A percentile compares a stretch with the other conserved stretches of the same genome.
phyloP scores from a whole-genome alignment of 2,113 vertebrate species.

The Oncorhynchus kisutch region DNA sequence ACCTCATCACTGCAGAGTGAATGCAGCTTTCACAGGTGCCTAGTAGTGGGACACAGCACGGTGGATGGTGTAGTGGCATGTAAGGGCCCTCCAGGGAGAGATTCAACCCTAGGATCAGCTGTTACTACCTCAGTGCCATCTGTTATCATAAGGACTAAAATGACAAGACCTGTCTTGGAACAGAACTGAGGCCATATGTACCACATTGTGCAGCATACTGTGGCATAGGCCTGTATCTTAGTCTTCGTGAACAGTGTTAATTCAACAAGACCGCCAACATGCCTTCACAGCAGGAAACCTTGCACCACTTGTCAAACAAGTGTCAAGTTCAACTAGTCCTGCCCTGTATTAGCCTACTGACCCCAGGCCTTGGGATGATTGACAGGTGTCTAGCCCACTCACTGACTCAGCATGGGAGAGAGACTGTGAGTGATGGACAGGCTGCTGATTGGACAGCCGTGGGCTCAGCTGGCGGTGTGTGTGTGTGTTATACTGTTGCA shows the following conservation, averaged over 20 bases:
- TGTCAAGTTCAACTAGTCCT: not conserved
- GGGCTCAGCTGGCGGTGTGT: too few relatives aligned
- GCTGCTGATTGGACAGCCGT: not conserved
- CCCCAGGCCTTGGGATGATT: not conserved
- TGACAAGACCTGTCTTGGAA: not conserved
- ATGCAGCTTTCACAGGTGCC: not conserved
- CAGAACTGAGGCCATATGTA: not conserved
- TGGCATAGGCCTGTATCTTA: not conserved
- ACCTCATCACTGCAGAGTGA: not conserved
- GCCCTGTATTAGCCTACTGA: not conserved
- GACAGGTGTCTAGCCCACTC: slow-evolving; percentile 6
- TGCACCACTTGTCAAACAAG: not conserved
- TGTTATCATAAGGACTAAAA: not conserved
- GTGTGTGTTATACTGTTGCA: too few relatives aligned
- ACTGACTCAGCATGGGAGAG: slow-evolving; percentile 29
- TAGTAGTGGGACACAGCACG: not conserved
- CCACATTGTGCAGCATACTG: too few relatives aligned
- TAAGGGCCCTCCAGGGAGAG: not conserved
- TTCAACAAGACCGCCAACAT: not conserved
- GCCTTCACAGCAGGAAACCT: not conserved
- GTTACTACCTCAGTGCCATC: not conserved
- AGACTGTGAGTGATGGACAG: slow-evolving; percentile 37
- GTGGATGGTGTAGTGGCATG: slow-evolving; percentile 12
- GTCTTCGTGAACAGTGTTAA: not conserved
- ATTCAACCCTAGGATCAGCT: not conserved